These are phyloP conservation scores for Xyrichtys novacula DNA, from an alignment of 2,797 vertebrate genomes.

Conservation along the genomic window DNA sequence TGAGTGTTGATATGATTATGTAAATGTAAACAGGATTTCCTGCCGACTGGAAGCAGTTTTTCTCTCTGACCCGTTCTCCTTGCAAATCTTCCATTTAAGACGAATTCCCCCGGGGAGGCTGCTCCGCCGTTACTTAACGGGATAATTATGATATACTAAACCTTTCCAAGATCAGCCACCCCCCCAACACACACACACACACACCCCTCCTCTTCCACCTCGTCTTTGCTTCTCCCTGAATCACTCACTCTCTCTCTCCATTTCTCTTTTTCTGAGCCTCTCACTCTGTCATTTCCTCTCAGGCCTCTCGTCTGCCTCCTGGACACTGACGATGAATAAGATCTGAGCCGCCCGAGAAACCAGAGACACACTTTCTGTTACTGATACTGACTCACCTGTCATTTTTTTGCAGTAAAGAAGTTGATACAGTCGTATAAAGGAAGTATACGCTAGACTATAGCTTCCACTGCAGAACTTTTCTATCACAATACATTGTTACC, in stretches of 20 bases:
- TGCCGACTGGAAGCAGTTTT: constrained; percentile 80
- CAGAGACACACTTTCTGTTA: not conserved
- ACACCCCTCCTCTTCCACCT: constrained; percentile 46
- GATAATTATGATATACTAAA: constrained; percentile 87
- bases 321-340: constrained; percentile 22
- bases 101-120: constrained; percentile 78
- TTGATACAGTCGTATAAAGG: too few relatives aligned
- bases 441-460: too few relatives aligned
- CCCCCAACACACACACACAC: constrained; percentile 6
- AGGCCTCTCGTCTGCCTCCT: constrained; percentile 27
- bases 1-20: constrained; percentile 84
- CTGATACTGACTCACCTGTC: too few relatives aligned
- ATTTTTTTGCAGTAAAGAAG: too few relatives aligned
- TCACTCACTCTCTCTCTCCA: constrained; percentile 29
- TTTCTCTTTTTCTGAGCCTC: constrained; percentile 33
- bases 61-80: constrained; percentile 83
- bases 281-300: constrained; percentile 47
- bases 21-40: constrained; percentile 87
- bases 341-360: not conserved
- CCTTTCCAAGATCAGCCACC: constrained; percentile 78
- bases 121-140: constrained; percentile 84
- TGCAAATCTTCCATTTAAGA: constrained; percentile 87
- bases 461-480: too few relatives aligned
- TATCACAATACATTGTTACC: too few relatives aligned
- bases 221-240: constrained; percentile 44